These are phyloP conservation scores for Archaeoteleia sp. DNA, from an alignment of 2,888 invertebrate species.

Conservation along the genomic window DNA sequence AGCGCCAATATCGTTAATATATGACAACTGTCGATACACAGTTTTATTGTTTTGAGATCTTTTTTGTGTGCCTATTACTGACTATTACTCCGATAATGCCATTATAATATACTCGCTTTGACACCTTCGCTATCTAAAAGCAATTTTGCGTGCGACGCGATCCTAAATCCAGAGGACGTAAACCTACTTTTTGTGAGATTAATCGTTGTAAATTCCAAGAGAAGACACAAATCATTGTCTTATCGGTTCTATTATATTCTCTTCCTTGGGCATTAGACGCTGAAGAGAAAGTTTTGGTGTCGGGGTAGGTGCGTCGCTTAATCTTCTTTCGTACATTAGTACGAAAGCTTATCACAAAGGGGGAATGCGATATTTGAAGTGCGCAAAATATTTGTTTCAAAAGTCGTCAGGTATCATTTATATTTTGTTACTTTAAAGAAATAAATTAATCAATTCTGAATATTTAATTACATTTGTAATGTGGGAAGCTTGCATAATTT, in stretches of 20 bases:
- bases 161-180: conserved; percentile 43
- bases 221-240: conserved; percentile 42
- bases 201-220: conserved; percentile 39
- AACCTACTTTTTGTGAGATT: conserved; percentile 40
- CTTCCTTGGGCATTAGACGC: conserved; percentile 38
- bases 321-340: conserved; percentile 44
- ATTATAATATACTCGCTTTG: conserved; percentile 49
- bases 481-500: too few relatives aligned
- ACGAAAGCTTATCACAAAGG: conserved; percentile 34
- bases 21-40: conserved; percentile 31
- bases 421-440: too few relatives aligned
- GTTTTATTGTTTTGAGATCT: conserved; percentile 31
- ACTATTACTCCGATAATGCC: conserved; percentile 35
- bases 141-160: conserved; percentile 44
- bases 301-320: conserved; percentile 36
- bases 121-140: conserved; percentile 50
- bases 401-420: too few relatives aligned
- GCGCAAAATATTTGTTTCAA: too few relatives aligned
- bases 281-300: conserved; percentile 42
- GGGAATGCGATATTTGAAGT: conserved; percentile 32
- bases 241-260: conserved; percentile 48
- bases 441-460: too few relatives aligned
- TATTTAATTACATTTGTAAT: too few relatives aligned
- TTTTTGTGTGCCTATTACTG: conserved; percentile 30
- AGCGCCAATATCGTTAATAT: conserved; percentile 27